Base-by-base conservation (phyloP, 2,888 invertebrate genomes). In the Caenorhabditis drosophilae region DNA sequence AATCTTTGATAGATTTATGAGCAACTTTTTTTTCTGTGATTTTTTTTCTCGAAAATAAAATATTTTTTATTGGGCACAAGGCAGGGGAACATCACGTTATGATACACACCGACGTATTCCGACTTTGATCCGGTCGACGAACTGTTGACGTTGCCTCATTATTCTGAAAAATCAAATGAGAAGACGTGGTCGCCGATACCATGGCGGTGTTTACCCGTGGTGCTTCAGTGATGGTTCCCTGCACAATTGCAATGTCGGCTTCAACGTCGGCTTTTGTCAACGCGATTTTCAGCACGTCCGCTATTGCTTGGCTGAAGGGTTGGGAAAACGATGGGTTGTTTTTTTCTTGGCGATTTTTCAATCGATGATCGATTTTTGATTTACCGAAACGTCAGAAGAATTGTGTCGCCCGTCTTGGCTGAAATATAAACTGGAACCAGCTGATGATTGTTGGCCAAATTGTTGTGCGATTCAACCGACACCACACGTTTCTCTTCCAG, bases 251-350 rank as follows among this genome's bases (percentile, higher is more conserved):
- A 50, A 88, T 88, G 72, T 89, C 89, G 73, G 88, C 88, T 81
- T 90, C 90, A 76, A 88, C 87, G 75, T 90, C 89, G 16, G 88
- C 87, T 78, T 87, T 88, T 20, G 88, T 88, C 61, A 90, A 84
- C 68, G 88, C 87, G 20, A 90, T 85, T 15, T 89, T 89, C 26
- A 90, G 84, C 68, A 89, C 87, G 77, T 89, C 89, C 1, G 90
- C 89, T 12, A 91, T 89, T 45, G 92, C 84, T 77, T 88, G 58
- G 53, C 82, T 83, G 55, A 45, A 63, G n/a, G n/a, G n/a, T n/a
- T n/a, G n/a, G n/a, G n/a, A 63, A n/a, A 23, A 12, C 15, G 9
- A 31, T 34, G 23, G 16, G 16, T 42, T 34, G 35, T 9, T 38
- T 23, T 34, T 56, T 41, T 34, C 11, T 26, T 45, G 20, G 18